A percentile compares a stretch with the other conserved stretches of the same genome.
Evolutionary conservation across 1,140 invertebrate species (phyloP).

Genomic region (Drosophila arizonae): DNA sequence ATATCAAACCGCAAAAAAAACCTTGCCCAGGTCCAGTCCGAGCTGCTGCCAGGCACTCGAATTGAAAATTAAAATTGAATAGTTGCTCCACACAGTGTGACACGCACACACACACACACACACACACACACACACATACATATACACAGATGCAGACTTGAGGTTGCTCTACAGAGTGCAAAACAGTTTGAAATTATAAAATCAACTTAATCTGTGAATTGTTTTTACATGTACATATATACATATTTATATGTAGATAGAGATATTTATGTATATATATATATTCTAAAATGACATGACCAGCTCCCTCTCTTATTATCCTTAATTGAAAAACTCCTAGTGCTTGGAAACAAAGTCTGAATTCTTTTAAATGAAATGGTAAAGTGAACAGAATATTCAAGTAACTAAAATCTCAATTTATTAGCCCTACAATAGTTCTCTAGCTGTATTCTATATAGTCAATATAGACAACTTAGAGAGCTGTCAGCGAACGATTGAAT

Average conservation of each 20-base stretch:
- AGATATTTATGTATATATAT: background rate
- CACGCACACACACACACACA: slow-evolving; percentile 32
- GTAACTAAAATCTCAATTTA: too few species aligned
- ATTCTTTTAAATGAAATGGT: too few species aligned
- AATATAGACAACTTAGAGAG: too few species aligned
- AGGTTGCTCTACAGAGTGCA: background rate
- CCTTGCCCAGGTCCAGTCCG: slow-evolving; percentile 17
- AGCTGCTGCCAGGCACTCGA: slow-evolving; percentile 43
- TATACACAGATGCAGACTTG: slow-evolving; percentile 7
- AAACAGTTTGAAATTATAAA: slow-evolving; percentile 11
- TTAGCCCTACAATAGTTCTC: too few species aligned
- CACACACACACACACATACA: too few species aligned
- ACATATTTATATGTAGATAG: background rate
- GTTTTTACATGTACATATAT: background rate
- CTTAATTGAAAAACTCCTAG: too few species aligned
- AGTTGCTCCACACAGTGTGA: slow-evolving; percentile 33
- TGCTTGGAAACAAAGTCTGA: too few species aligned
- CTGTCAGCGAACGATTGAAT: too few species aligned
- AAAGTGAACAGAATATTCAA: too few species aligned
- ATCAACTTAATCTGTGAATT: slow-evolving; percentile 9
- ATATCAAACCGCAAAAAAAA: slow-evolving; percentile 73
- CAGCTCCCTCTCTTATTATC: too few species aligned
- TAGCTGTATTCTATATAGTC: too few species aligned
- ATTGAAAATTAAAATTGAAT: slow-evolving; percentile 80
- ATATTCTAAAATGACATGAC: background rate